Percentiles rank a stretch among this genome's conserved stretches.
Evolutionary conservation across 2,113 vertebrate genomes (phyloP).

Genomic region (Symphodus melops): DNA sequence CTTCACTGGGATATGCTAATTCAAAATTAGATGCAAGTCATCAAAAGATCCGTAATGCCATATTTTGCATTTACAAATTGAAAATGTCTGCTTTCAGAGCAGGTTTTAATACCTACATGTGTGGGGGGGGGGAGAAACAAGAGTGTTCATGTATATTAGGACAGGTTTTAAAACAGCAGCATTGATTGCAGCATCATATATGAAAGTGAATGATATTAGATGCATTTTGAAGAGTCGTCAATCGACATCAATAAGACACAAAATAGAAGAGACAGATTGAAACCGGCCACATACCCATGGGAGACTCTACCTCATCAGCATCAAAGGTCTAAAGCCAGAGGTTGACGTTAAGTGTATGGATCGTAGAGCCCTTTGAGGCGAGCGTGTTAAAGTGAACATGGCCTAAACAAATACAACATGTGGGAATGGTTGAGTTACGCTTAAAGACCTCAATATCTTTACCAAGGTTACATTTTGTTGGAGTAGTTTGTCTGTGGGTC

Average conservation of each 20-base stretch:
- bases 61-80: constrained; percentile 81
- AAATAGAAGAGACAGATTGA: too few species aligned
- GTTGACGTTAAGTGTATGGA: neutral
- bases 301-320: neutral
- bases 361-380: neutral
- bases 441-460: neutral
- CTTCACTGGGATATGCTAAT: constrained; percentile 85
- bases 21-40: constrained; percentile 84
- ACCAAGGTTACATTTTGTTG: neutral
- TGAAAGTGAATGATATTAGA: neutral
- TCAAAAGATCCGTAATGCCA: constrained; percentile 82
- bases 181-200: constrained; percentile 12
- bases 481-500: neutral
- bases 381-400: neutral
- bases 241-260: constrained; percentile 7
- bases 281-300: neutral
- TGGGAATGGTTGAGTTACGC: neutral
- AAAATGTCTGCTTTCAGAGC: constrained; percentile 76
- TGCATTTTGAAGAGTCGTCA: constrained; percentile 1
- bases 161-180: constrained; percentile 1
- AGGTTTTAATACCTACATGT: constrained; percentile 68
- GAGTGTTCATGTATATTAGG: constrained; percentile 35
- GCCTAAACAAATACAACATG: neutral
- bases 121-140: constrained; percentile 26
- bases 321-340: neutral